These are phyloP conservation scores for Papilio xuthus DNA, from an alignment of 1,140 invertebrate species.

Conservation along the genomic window DNA sequence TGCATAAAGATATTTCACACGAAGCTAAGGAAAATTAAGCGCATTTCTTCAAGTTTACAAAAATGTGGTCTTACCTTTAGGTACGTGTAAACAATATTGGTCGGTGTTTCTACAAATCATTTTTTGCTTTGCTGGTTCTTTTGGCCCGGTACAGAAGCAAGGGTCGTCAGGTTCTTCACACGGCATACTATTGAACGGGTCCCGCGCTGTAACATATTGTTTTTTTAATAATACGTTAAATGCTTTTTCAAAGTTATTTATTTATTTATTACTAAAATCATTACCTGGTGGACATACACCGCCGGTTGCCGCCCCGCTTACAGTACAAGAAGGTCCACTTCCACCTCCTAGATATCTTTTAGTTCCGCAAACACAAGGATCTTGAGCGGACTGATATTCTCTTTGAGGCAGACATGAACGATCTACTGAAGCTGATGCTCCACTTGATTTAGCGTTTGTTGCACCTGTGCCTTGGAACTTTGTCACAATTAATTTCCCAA, in stretches of 20 bases:
- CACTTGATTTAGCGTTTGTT: conserved; percentile 49
- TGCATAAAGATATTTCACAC: conserved; percentile 17
- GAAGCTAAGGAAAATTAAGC: not conserved
- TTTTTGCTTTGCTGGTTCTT: conserved; percentile 53
- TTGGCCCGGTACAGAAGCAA: conserved; percentile 72
- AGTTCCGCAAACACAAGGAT: conserved; percentile 69
- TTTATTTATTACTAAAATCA: not conserved
- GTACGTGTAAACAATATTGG: conserved; percentile 73
- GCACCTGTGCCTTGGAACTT: conserved; percentile 81
- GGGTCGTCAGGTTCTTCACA: conserved; percentile 71
- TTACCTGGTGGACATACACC: conserved; percentile 61
- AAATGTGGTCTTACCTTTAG: conserved; percentile 65
- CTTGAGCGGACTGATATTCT: conserved; percentile 60
- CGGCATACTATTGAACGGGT: conserved; percentile 70
- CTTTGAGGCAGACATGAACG: conserved; percentile 64
- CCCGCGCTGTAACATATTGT: conserved; percentile 55
- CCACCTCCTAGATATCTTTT: conserved; percentile 41
- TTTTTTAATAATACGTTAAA: not conserved
- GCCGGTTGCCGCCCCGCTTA: conserved; percentile 45
- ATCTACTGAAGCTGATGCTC: conserved; percentile 53
- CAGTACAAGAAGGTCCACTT: conserved; percentile 35
- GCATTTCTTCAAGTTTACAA: not conserved
- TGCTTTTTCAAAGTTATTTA: not conserved
- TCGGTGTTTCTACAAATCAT: conserved; percentile 72
- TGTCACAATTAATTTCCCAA: conserved; percentile 85